phyloP scores from a whole-genome alignment of 2,113 vertebrate species.

The Mus spicilegus region DNA sequence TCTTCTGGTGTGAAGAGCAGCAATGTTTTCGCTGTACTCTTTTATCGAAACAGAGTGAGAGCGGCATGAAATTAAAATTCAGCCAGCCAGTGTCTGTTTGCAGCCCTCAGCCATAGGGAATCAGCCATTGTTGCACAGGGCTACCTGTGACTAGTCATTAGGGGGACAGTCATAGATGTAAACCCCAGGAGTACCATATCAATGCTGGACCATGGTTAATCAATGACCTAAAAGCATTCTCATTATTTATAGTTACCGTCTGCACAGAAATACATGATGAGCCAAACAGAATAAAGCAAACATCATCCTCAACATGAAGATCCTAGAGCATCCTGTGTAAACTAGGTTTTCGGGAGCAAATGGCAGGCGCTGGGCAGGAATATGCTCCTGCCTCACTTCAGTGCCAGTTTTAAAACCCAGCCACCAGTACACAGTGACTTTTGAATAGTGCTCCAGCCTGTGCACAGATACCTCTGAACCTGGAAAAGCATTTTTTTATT shows the following conservation, averaged over 20 bases:
- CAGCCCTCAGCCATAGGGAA: neutral
- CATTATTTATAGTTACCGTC: conserved; percentile 40
- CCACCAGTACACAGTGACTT: conserved; percentile 28
- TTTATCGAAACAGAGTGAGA: conserved; percentile 3
- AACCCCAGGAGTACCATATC: conserved; percentile 1
- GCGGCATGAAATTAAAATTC: neutral
- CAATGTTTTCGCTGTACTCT: neutral
- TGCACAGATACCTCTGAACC: conserved; percentile 68
- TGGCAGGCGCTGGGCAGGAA: neutral
- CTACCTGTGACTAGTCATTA: conserved; percentile 13
- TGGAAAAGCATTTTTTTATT: conserved; percentile 79
- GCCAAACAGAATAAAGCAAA: neutral
- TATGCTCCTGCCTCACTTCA: neutral
- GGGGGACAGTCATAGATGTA: neutral
- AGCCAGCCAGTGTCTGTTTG: neutral
- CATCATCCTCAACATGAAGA: conserved; percentile 33
- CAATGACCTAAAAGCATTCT: neutral
- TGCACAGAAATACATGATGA: conserved; percentile 9
- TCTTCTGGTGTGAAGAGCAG: neutral
- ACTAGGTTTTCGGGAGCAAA: conserved; percentile 20
- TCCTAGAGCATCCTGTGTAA: neutral
- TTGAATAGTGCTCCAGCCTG: conserved; percentile 29
- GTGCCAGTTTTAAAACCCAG: conserved; percentile 28
- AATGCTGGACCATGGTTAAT: neutral
- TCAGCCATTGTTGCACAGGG: neutral